Percentiles rank a stretch among this genome's conserved stretches.
phyloP scores from a whole-genome alignment of 2,113 vertebrate genomes.

The Chloroceryle aenea region DNA sequence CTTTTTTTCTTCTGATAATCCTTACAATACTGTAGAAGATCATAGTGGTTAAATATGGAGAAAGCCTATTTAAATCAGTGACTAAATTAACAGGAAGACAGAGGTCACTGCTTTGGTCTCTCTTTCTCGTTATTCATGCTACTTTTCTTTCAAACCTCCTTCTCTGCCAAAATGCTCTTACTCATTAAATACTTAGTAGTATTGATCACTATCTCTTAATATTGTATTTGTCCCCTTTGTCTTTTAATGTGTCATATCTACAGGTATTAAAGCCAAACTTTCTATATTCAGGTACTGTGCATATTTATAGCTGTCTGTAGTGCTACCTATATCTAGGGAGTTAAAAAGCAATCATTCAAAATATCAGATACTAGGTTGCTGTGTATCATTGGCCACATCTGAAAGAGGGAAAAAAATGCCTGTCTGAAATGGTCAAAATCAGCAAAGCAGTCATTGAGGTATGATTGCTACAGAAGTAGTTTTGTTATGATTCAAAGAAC shows the following conservation, averaged over 20 bases:
- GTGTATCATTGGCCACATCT: background rate
- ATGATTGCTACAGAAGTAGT: background rate
- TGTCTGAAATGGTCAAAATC: background rate
- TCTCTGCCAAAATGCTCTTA: background rate
- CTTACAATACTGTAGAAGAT: background rate
- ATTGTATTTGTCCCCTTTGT: background rate
- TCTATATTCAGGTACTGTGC: background rate
- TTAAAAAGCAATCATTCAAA: background rate
- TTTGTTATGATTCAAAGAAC: background rate
- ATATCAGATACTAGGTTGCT: background rate
- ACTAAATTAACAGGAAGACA: background rate
- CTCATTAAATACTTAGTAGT: background rate
- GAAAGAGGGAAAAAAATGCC: background rate
- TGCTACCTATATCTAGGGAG: background rate
- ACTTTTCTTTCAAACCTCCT: background rate
- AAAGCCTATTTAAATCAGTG: background rate
- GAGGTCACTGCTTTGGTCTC: background rate
- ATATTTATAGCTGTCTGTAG: background rate
- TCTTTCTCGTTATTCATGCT: background rate
- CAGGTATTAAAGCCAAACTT: background rate
- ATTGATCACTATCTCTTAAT: background rate
- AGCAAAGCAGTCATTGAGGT: background rate
- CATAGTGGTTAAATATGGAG: background rate
- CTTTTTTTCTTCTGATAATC: background rate
- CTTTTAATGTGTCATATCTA: background rate